Conservation (phyloP, 2,797 vertebrate genomes). For the Anas georgica region DNA sequence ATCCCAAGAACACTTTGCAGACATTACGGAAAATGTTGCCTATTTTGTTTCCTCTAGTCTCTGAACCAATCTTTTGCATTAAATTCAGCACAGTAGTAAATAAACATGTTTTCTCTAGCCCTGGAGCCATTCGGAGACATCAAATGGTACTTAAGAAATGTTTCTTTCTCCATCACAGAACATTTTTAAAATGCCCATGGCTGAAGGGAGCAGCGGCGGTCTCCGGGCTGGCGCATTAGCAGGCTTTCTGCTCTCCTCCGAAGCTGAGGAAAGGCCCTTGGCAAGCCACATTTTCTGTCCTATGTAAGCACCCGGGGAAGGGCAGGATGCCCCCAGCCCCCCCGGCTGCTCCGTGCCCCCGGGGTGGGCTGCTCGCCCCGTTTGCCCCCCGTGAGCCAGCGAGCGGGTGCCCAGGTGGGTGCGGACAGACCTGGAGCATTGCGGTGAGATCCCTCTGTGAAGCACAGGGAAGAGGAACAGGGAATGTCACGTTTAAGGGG, state of each 20-base stretch:
- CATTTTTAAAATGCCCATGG: background rate
- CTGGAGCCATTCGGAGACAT: conserved; percentile 46
- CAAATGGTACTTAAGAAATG: conserved; percentile 67
- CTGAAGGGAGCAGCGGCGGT: conserved; percentile 24
- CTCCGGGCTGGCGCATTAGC: background rate
- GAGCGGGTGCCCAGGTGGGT: accelerated
- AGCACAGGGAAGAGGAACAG: background rate
- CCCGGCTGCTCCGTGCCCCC: no score
- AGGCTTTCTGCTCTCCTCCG: background rate
- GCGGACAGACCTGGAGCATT: background rate
- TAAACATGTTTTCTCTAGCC: conserved; percentile 63
- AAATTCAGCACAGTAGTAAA: conserved; percentile 58
- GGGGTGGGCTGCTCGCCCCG: no score
- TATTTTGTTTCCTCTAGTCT: conserved; percentile 47
- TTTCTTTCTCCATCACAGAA: conserved; percentile 56
- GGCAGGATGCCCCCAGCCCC: background rate
- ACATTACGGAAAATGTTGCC: conserved; percentile 60
- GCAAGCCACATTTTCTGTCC: background rate
- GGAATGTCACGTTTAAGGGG: accelerated
- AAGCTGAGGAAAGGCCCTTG: background rate
- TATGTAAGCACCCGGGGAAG: background rate
- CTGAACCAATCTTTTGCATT: conserved; percentile 58
- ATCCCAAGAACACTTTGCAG: conserved; percentile 56
- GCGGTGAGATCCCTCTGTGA: accelerated
- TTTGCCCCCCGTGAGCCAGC: accelerated